These are phyloP conservation scores for Sebastes cheni DNA, from an alignment of 2,797 vertebrate genomes.

Conservation along the genomic window DNA sequence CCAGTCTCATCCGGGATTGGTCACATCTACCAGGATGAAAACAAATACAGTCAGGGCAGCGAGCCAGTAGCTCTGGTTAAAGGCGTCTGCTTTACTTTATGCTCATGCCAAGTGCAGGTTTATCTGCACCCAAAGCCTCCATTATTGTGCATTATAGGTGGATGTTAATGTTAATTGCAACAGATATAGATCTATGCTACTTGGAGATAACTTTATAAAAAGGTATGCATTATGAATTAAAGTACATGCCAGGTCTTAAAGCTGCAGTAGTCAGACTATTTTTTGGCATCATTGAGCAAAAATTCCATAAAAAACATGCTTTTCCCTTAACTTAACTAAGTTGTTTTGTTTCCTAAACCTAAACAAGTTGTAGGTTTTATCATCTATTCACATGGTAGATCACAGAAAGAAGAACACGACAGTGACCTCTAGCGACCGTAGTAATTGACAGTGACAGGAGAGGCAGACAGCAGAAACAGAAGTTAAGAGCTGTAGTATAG, in stretches of 20 bases:
- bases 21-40: constrained; percentile 60
- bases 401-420: too few relatives aligned
- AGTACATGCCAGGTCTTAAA: background rate
- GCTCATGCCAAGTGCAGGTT: constrained; percentile 7
- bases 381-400: too few relatives aligned
- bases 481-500: too few relatives aligned
- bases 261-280: too few relatives aligned
- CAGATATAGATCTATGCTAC: background rate
- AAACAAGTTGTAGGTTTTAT: too few relatives aligned
- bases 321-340: too few relatives aligned
- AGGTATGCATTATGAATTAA: background rate
- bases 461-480: too few relatives aligned
- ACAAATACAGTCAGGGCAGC: constrained; percentile 63
- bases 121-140: background rate
- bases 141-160: background rate
- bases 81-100: background rate
- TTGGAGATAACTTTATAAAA: background rate
- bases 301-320: too few relatives aligned
- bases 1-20: constrained; percentile 67
- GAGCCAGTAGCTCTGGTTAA: constrained; percentile 19
- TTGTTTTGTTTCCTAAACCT: too few relatives aligned
- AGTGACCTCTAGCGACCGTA: too few relatives aligned
- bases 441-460: too few relatives aligned
- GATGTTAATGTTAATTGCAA: background rate
- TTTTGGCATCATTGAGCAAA: too few relatives aligned